These are phyloP conservation scores for Passerina amoena DNA, from an alignment of 2,113 vertebrate species.

Conservation along the genomic window DNA sequence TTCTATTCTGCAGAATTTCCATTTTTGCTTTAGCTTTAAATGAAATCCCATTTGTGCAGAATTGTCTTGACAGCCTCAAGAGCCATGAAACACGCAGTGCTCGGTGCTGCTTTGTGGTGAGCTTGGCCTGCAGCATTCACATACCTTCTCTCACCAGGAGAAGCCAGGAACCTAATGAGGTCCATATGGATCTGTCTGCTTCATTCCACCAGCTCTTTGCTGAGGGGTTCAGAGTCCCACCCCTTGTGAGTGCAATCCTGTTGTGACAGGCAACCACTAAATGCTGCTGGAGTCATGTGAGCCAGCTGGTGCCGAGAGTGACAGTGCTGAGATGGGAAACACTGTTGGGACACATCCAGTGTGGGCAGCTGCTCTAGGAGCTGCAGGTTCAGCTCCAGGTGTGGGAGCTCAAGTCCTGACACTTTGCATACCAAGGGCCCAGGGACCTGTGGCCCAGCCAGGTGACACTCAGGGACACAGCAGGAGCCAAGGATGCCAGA, in stretches of 20 bases:
- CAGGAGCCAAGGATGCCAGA: neutral
- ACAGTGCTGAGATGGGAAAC: neutral
- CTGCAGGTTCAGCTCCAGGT: neutral
- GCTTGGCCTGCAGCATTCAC: rapidly evolving
- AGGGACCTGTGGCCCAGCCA: neutral
- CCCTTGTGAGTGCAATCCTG: neutral
- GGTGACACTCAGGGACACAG: neutral
- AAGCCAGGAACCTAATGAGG: neutral
- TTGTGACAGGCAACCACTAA: rapidly evolving
- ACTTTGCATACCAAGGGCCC: neutral
- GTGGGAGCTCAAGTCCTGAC: neutral
- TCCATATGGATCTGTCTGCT: neutral
- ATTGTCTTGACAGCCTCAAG: neutral
- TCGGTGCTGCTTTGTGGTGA: neutral
- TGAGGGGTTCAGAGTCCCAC: rapidly evolving
- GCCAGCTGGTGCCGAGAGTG: neutral
- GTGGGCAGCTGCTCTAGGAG: too few relatives aligned
- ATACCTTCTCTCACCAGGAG: neutral
- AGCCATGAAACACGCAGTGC: neutral
- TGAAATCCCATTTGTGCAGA: neutral
- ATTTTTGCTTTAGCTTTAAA: neutral
- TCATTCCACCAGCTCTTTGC: neutral
- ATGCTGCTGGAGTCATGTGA: neutral
- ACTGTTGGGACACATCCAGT: too few relatives aligned
- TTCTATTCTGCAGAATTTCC: neutral